Percentiles rank a stretch among this genome's conserved stretches.
Evolutionary conservation across 2,113 vertebrate species (phyloP).

Genomic region (Bujurquina vittata): DNA sequence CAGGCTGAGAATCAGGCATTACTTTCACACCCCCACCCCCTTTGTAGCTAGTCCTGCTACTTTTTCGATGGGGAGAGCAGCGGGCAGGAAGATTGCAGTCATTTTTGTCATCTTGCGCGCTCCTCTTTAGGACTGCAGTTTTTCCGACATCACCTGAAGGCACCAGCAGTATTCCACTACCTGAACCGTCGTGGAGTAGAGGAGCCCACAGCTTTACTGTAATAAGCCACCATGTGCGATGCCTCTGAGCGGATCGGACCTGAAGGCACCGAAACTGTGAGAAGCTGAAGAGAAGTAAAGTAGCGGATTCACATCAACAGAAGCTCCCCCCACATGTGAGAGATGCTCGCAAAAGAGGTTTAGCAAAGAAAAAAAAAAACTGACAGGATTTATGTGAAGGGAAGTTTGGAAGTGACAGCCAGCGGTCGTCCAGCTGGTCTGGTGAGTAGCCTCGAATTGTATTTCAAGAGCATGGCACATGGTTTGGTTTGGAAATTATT

Average conservation of each 20-base stretch:
- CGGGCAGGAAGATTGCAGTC: conserved; percentile 6
- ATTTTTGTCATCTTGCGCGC: not conserved
- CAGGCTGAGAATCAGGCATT: conserved; percentile 14
- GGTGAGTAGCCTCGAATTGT: conserved; percentile 63
- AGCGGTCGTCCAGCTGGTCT: conserved; percentile 54
- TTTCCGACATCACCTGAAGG: conserved; percentile 59
- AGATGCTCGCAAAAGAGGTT: conserved; percentile 51
- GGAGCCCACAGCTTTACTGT: conserved; percentile 33
- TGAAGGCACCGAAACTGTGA: conserved; percentile 20
- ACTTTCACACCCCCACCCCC: conserved; percentile 36
- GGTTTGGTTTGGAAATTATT: not conserved
- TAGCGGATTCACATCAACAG: conserved; percentile 23
- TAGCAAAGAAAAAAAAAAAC: not conserved
- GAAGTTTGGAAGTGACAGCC: conserved; percentile 63
- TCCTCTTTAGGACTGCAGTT: conserved; percentile 4
- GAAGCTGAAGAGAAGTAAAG: conserved; percentile 31
- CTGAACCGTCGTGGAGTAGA: conserved; percentile 50
- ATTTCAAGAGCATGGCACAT: not conserved
- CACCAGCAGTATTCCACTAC: conserved; percentile 51
- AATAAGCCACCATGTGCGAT: conserved; percentile 37
- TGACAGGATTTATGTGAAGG: conserved; percentile 60
- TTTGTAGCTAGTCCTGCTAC: not conserved
- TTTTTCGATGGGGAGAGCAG: not conserved
- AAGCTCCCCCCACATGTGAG: conserved; percentile 15
- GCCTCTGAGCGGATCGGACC: conserved; percentile 34